Base-by-base conservation (phyloP, 2,888 invertebrate genomes). In the Elmis aenea region DNA sequence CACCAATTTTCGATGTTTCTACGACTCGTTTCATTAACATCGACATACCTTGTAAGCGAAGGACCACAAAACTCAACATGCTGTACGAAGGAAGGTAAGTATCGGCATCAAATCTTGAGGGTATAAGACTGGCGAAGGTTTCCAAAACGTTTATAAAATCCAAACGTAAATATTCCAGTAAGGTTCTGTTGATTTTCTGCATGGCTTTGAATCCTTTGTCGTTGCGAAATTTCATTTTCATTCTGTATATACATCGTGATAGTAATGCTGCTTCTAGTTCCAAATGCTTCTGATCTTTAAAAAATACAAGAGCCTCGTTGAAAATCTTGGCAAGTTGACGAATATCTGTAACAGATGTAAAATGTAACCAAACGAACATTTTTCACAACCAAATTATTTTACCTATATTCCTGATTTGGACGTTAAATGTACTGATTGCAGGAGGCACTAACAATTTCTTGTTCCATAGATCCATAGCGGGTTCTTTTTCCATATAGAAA, bases 191-290 rank as follows among this genome's bases (percentile, higher is more conserved):
- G 0, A 70, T 50, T 57, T 70, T 72, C 42, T 67, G 67, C 60
- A 73, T 61, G 12, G 58, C 52, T 47, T 71, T 72, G n/a, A 73
- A 58, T 14, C 72, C 72, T 42, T 72, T 73, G 13, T 71, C 68
- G 20, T 51, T 62, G 22, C 73, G 59, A 53, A 73, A 71, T 58
- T 73, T 73, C 32, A 59, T 61, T 51, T 73, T 73, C 68, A 70
- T 65, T 6, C 68, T 57, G 46, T 70, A 72, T 33, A 70, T 66
- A 26, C 66, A 48, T 29, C 70, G 57, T 20, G 68, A 68, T 5
- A 74, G 50, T 18, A 71, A 39, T 2, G 67, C 63, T 8, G 67
- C 66, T 52, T 74, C 74, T 1, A 46, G 48, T 5, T 62, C 49
- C 10, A 73, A 48, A 20, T 56, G 35, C 12, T 54, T 45, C 28